Percentiles rank a stretch among this genome's conserved stretches.
phyloP scores from a whole-genome alignment of 2,113 vertebrate species.

The Silurus meridionalis region DNA sequence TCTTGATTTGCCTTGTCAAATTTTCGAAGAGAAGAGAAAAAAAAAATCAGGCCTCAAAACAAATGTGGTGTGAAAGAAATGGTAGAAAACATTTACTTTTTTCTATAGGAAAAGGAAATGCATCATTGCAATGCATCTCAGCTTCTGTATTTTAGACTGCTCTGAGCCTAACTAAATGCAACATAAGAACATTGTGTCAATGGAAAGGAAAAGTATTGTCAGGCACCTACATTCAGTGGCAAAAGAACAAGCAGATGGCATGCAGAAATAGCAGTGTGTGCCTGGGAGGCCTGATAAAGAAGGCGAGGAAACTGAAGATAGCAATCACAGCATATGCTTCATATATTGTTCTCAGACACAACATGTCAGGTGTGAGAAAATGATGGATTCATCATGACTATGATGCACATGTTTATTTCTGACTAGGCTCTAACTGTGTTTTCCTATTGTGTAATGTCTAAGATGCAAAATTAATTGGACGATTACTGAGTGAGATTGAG shows the following conservation, averaged over 20 bases:
- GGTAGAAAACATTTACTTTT: constrained; percentile 8
- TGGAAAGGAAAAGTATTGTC: constrained; percentile 40
- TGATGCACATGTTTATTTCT: constrained; percentile 15
- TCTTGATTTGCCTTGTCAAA: constrained; percentile 41
- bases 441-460: neutral
- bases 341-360: constrained; percentile 44
- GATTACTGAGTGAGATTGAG: neutral
- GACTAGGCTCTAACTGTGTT: neutral
- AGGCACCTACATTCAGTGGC: constrained; percentile 31
- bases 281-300: constrained; percentile 45
- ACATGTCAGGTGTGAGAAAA: constrained; percentile 37
- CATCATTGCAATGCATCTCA: constrained; percentile 16
- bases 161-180: constrained; percentile 44
- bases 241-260: constrained; percentile 52
- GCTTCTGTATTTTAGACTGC: constrained; percentile 6
- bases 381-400: constrained; percentile 6
- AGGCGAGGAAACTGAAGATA: constrained; percentile 37
- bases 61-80: constrained; percentile 21
- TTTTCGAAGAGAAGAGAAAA: neutral
- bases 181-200: constrained; percentile 32
- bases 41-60: constrained; percentile 3
- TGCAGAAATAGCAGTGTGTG: constrained; percentile 45
- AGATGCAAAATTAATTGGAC: neutral
- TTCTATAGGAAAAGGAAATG: neutral
- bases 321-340: constrained; percentile 47